A percentile compares a stretch with the other conserved stretches of the same genome.
Evolutionary conservation across 2,113 vertebrate species (phyloP).

Genomic region (Malaclemys terrapin): DNA sequence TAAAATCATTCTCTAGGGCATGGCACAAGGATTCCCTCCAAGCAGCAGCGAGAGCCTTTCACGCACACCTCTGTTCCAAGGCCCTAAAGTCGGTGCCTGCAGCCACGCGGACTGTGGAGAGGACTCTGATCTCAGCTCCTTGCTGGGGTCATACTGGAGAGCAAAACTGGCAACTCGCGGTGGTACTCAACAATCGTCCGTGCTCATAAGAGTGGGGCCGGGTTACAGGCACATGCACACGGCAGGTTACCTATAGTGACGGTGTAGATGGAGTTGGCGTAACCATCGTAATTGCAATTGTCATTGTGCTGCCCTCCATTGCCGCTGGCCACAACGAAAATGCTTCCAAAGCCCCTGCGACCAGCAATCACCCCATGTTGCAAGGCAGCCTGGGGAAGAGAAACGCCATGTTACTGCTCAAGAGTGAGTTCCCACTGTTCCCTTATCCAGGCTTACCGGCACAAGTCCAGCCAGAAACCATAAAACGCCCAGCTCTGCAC

Average conservation of each 20-base stretch:
- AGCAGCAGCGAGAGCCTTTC: too few relatives aligned
- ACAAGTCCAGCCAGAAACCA: not conserved
- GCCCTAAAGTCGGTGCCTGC: not conserved
- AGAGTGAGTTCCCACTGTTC: rapidly evolving
- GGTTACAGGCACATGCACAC: rapidly evolving
- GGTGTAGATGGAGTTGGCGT: too few relatives aligned
- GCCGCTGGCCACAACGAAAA: conserved; percentile 97
- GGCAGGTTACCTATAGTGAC: too few relatives aligned
- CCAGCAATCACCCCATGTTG: conserved; percentile 96
- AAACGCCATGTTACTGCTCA: rapidly evolving
- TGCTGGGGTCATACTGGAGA: not conserved
- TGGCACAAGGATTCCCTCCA: not conserved
- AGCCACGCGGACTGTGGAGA: not conserved
- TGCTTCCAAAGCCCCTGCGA: conserved; percentile 93
- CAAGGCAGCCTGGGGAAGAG: conserved; percentile 86
- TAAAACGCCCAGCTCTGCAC: not conserved
- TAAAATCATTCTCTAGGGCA: too few relatives aligned
- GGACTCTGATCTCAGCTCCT: not conserved
- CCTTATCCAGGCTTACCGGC: not conserved
- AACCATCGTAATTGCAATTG: conserved; percentile 97
- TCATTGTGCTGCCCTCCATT: conserved; percentile 94
- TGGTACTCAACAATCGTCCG: not conserved
- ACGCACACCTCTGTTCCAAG: not conserved
- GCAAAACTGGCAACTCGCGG: too few relatives aligned
- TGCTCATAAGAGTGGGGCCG: too few relatives aligned